A percentile compares a stretch with the other conserved stretches of the same genome.
phyloP scores from a whole-genome alignment of 2,888 invertebrate genomes.

The Acholoe squamosa region DNA sequence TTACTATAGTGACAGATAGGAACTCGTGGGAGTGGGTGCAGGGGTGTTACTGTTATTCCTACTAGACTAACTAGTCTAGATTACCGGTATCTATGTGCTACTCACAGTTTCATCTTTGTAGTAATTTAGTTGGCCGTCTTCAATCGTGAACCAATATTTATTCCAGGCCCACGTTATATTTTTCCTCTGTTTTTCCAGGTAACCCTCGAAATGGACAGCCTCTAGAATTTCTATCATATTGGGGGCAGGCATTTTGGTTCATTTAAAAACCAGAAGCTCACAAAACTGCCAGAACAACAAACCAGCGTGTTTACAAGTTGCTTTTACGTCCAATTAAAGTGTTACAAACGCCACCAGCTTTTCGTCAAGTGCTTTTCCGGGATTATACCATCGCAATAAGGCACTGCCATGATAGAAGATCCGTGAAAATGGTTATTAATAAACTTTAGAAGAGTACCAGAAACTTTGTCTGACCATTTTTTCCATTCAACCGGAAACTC shows the following conservation, averaged over 20 bases:
- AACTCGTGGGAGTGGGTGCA: no score
- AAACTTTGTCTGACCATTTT: not conserved
- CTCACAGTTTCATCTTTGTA: constrained; percentile 65
- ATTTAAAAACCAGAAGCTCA: not conserved
- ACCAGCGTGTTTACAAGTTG: not conserved
- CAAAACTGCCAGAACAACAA: not conserved
- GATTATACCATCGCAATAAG: not conserved
- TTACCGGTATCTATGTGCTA: no score
- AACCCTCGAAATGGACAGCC: constrained; percentile 59
- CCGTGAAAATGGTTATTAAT: not conserved
- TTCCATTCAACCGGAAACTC: not conserved
- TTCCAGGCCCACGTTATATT: constrained; percentile 66
- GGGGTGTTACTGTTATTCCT: no score
- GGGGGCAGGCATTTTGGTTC: not conserved
- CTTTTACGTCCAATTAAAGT: not conserved
- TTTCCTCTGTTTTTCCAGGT: constrained; percentile 65
- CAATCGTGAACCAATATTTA: constrained; percentile 67
- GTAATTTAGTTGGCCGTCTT: constrained; percentile 67
- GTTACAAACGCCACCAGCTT: not conserved
- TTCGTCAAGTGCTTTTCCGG: not conserved
- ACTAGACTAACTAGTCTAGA: no score
- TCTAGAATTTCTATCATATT: not conserved
- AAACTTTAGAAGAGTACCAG: not conserved
- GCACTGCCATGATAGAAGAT: not conserved
- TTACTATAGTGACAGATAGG: no score